These are phyloP conservation scores for Eriosoma lanigerum DNA, from an alignment of 1,140 invertebrate genomes.

Conservation along the genomic window DNA sequence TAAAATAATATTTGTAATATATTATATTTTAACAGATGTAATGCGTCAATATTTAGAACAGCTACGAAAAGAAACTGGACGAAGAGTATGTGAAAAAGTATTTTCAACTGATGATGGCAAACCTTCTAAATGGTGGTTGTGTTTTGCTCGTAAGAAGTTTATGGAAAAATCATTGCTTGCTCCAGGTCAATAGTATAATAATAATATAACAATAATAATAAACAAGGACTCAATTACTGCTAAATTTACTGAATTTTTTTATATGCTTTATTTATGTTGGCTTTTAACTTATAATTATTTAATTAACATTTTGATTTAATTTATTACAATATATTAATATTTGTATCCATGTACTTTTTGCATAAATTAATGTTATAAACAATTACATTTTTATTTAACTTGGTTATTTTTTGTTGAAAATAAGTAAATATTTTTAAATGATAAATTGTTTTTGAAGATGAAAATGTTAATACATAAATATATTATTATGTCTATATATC, in stretches of 20 bases:
- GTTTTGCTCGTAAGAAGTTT: slow-evolving; percentile 98
- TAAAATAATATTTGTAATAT: slow-evolving; percentile 32
- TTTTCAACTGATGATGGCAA: slow-evolving; percentile 88
- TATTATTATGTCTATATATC: too few relatives aligned
- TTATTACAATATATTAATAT: background rate
- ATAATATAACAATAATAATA: too few relatives aligned
- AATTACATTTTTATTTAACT: too few relatives aligned
- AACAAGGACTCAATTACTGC: background rate
- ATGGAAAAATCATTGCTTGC: slow-evolving; percentile 97
- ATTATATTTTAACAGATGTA: slow-evolving; percentile 66
- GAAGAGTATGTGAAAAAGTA: slow-evolving; percentile 87
- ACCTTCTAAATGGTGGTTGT: slow-evolving; percentile 99
- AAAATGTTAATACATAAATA: too few relatives aligned
- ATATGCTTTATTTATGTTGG: slow-evolving; percentile 6
- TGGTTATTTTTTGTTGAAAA: too few relatives aligned
- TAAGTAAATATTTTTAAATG: too few relatives aligned
- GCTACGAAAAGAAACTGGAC: slow-evolving; percentile 91
- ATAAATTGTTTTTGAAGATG: too few relatives aligned
- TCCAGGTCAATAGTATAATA: slow-evolving; percentile 66
- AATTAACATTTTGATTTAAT: background rate
- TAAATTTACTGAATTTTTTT: background rate
- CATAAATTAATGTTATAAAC: too few relatives aligned
- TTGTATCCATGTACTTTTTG: background rate
- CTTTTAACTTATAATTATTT: slow-evolving; percentile 4
- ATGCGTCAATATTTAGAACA: slow-evolving; percentile 94